Base-by-base conservation (phyloP, 1,140 invertebrate species). In the Anastatus disparis region DNA sequence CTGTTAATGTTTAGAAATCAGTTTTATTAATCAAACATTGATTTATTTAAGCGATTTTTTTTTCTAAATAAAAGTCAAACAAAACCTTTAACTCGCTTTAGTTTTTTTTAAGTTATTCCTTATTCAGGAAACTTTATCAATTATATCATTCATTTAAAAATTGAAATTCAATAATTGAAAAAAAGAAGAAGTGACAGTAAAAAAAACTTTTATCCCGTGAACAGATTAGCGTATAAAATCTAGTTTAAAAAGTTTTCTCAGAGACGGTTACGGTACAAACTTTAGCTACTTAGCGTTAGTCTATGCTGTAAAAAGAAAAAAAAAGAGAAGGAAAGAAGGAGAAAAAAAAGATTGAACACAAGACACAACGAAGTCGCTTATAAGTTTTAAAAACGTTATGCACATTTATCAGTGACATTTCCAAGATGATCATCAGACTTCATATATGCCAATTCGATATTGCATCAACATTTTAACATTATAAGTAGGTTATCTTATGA, bases 331-430 rank as follows among this genome's bases (percentile, higher is more conserved):
- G 44, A 17, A 22, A 48, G 17, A 20, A 17, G 44, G 9, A 7
- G 3, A 26, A 46, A n/a, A 46, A 48, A 42, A 46, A 46, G 27
- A 48, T 10, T 4, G 13, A 38, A 27, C 12, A 9, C 31, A 7
- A 29, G 26, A 29, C 17, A 17, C 46, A 40, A 24, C 9, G 22
- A 13, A 42, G 24, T 10, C 8, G 27, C 17, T 31, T 12, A n/a
- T 13, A 35, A 46, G 24, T 61, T 17, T 17, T n/a, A n/a, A n/a
- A n/a, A n/a, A n/a, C n/a, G 22, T 61, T 24, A 61, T 61, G 67
- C 17, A 20, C 48, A 72, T 67, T 64, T 58, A 67, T 72, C 64
- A 68, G 35, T 67, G 71, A 70, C 52, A 70, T 52, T 64, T 73
- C 29, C 62, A 38, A n/a, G 20, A 15, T 46, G 48, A 44, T 72